Evolutionary conservation across 2,797 vertebrate genomes (phyloP).

Genomic region (Lepilemur ruficaudatus): DNA sequence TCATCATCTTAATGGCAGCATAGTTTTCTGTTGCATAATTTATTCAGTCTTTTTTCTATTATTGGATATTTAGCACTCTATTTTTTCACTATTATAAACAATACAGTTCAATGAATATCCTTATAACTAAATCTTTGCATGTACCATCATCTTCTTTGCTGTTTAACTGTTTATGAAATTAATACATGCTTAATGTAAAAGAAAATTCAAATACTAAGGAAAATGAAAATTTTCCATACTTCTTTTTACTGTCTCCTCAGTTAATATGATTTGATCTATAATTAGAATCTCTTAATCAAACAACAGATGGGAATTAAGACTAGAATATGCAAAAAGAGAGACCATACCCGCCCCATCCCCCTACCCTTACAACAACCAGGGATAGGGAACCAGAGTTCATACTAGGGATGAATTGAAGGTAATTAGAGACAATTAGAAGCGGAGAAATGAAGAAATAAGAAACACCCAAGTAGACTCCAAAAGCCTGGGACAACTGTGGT

Average conservation of each 20-base stretch:
- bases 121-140: constrained; percentile 1
- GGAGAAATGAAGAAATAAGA: background rate
- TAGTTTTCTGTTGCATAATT: background rate
- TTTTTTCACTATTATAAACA: background rate
- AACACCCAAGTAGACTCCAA: background rate
- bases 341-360: background rate
- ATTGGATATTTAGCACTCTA: constrained; percentile 5
- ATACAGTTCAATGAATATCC: background rate
- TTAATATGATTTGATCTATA: background rate
- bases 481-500: background rate
- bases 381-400: background rate
- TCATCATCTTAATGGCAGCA: background rate
- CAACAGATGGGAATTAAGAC: background rate
- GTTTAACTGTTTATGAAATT: background rate
- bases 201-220: background rate
- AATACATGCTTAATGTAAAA: background rate
- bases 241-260: background rate
- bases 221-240: background rate
- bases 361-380: background rate
- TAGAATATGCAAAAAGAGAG: background rate
- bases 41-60: background rate
- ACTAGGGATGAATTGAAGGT: background rate
- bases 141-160: background rate
- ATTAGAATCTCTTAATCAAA: background rate
- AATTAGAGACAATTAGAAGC: background rate